These are phyloP conservation scores for Pseudeuparius sepicola DNA, from an alignment of 2,888 invertebrate species.

Conservation along the genomic window DNA sequence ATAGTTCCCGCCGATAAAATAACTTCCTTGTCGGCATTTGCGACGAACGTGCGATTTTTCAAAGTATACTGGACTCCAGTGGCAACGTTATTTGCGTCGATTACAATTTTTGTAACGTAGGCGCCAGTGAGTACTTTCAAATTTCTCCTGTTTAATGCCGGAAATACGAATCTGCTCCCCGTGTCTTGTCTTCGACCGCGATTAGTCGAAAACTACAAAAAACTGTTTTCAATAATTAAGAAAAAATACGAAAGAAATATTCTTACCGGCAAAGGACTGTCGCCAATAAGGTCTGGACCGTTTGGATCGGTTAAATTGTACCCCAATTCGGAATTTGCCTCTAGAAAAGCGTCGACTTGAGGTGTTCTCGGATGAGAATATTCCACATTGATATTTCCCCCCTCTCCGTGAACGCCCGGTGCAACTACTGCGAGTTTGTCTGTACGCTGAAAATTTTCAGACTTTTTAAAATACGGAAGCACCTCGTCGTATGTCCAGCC, in stretches of 20 bases:
- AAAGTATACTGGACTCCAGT: conserved; percentile 58
- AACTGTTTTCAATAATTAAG: too few species aligned
- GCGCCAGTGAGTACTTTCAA: conserved; percentile 59
- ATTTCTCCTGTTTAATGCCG: conserved; percentile 52
- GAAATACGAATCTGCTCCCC: conserved; percentile 63
- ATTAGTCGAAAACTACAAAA: too few species aligned
- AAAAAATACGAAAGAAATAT: too few species aligned
- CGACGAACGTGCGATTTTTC: conserved; percentile 42
- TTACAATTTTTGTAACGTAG: conserved; percentile 49
- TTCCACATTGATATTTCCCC: conserved; percentile 21
- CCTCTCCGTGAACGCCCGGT: conserved; percentile 7
- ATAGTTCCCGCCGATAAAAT: conserved; percentile 69
- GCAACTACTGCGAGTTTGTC: conserved; percentile 9
- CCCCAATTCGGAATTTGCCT: too few species aligned
- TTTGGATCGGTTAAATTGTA: conserved; percentile 61
- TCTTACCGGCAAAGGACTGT: too few species aligned
- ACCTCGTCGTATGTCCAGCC: conserved; percentile 48
- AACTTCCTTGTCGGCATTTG: conserved; percentile 58
- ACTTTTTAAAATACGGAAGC: conserved; percentile 39
- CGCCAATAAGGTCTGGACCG: conserved; percentile 49
- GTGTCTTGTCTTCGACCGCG: conserved; percentile 65
- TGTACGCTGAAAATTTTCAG: conserved; percentile 11
- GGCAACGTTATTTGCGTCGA: conserved; percentile 47
- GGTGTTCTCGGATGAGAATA: conserved; percentile 18
- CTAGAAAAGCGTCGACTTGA: too few species aligned